Base-by-base conservation (phyloP, 1,140 invertebrate species). In the Dreissena rostriformis region DNA sequence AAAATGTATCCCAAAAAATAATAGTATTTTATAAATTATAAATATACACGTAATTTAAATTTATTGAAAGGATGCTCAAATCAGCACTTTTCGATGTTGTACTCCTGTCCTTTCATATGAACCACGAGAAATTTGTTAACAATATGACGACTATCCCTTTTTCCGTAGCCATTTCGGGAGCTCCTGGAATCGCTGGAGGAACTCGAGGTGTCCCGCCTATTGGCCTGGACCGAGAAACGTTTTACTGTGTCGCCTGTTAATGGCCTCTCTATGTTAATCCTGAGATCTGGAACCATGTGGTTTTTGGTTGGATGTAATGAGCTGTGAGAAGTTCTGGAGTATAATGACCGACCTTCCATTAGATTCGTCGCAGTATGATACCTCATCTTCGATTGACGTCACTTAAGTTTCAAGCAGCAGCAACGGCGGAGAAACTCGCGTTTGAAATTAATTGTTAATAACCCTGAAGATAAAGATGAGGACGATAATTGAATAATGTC, bases 381-480 rank as follows among this genome's bases (percentile, higher is more conserved):
- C 1, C 7, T 22, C 52, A 51, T 70, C 29, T 67, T 68, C 22
- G 53, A 52, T 22, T 84, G 39, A 1, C 82, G 68, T 67, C 66
- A 79, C n/a, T 72, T 66, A 28, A 70, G 51, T 71, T 86, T 88
- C 24, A 89, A 52, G 73, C 89, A 90, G 80, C 87, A 91, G 85
- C 91, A 92, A 65, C 91, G 91, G 51, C 90, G 86, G 26, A 86
- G 77, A 63, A 92, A 89, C 80, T 92, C 90, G 73, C 90, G 78
- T 81, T 91, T 92, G 79, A 92, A 92, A 79, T 92, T 92, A 51
- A 92, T 92, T 29, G 91, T 91, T 74, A 92, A 92, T 86, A 91
- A 88, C 29, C 91, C 91, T 92, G 90, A 70, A 91, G 89, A 71
- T n/a, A 5, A 39, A 2, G 8, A 39, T 2, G 39, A 39, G 39